These are phyloP conservation scores for Drosophila tripunctata DNA, from an alignment of 2,888 invertebrate genomes.

Conservation along the genomic window DNA sequence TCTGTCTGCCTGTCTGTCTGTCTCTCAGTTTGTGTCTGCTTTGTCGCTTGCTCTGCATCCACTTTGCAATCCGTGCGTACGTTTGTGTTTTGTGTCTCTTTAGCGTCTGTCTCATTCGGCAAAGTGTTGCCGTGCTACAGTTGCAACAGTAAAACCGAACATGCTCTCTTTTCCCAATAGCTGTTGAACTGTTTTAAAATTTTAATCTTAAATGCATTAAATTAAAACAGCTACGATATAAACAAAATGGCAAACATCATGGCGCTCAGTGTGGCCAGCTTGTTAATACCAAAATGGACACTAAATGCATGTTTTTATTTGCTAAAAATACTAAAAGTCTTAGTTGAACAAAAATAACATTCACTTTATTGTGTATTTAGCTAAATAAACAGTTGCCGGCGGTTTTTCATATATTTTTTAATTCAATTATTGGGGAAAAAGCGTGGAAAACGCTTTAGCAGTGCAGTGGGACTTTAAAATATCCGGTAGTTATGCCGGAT, in stretches of 20 bases:
- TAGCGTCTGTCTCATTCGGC: slow-evolving; percentile 33
- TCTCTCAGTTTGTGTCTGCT: slow-evolving; percentile 1
- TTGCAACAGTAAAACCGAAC: slow-evolving; percentile 34
- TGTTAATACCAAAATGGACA: not conserved
- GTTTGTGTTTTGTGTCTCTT: slow-evolving; percentile 4
- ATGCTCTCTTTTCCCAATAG: slow-evolving; percentile 31
- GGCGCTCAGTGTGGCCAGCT: not conserved
- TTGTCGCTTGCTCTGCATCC: slow-evolving; percentile 7
- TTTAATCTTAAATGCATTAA: not conserved
- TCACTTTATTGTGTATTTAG: not conserved
- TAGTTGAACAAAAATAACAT: not conserved
- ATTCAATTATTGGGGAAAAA: no score
- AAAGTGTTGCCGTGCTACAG: slow-evolving; percentile 38
- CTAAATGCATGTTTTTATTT: not conserved
- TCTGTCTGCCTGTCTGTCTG: not conserved
- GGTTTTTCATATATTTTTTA: no score
- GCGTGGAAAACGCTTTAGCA: no score
- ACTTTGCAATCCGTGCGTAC: slow-evolving; percentile 24
- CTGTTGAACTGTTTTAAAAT: slow-evolving; percentile 25
- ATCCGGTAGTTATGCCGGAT: no score
- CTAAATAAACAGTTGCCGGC: not conserved
- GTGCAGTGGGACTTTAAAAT: no score
- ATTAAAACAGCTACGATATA: not conserved
- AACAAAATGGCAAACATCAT: no score
- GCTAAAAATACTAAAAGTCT: not conserved